Evolutionary conservation across 2,888 invertebrate species (phyloP), one percentile per base, ranked within the genome.

Genomic region (Nipponacmea schrenckii): DNA sequence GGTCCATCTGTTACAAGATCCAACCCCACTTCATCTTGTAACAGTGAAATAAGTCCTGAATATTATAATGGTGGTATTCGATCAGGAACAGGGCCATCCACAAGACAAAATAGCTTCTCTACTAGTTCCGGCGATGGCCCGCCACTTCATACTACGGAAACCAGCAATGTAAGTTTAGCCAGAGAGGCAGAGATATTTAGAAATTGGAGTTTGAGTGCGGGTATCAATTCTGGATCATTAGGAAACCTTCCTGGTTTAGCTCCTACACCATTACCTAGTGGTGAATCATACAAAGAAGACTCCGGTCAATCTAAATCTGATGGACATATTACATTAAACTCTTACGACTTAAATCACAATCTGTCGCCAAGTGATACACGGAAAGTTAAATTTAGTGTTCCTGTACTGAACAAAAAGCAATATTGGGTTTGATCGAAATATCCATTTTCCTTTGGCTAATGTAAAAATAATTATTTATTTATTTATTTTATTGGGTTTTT

Each of bases 391-490:
- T 70, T 73, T 62, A 73, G 77, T 12, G 77, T 75, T 0, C 82
- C 82, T 7, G 75, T 81, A 1, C 72, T 82, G 1, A 77, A 75
- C 63, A 79, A 81, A 62, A 80, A 79, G 56, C 80, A 80, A 27
- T 81, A 82, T 62, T 82, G 82, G 82, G 82, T 82, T 48, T 81
- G 65, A 76, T 10, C 26, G 45, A 17, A 65, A 4, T 31, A 7
- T 4, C 31, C 31, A 7, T 31, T 2, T 7, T 31, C 31, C 31
- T 10, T 8, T 39, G 3, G 39, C n/a, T n/a, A n/a, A n/a, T n/a
- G n/a, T n/a, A n/a, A n/a, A n/a, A n/a, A n/a, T n/a, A n/a, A n/a
- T n/a, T n/a, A n/a, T n/a, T n/a, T n/a, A n/a, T n/a, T n/a, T n/a
- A n/a, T n/a, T n/a, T n/a, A n/a, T n/a, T n/a, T n/a, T n/a, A n/a